Evolutionary conservation across 2,113 vertebrate species (phyloP), one percentile per base, ranked within the genome.

Genomic region (Zosterops japonicus): DNA sequence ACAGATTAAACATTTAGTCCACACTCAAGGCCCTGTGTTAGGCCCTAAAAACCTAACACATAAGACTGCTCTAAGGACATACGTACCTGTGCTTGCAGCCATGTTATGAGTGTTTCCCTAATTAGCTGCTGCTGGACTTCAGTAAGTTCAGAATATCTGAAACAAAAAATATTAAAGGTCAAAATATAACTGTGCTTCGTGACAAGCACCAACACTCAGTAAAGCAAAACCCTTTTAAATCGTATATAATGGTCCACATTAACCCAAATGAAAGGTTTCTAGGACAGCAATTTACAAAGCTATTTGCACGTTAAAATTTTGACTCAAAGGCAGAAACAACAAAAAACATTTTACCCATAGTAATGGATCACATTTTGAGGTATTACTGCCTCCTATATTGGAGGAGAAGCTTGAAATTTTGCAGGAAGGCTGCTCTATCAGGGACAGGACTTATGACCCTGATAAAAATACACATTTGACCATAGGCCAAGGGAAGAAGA

Each of bases 31-130:
- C 10, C 22, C 55, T 49, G 8, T 9, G 2, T 14, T 36, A 68
- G 35, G 11, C 24, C 35, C 29, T 67, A 25, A 53, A 49, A 89
- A 25, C 36, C 46, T 59, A 35, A 87, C 10, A 4, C 3, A 6
- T 5, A 61, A 55, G 39, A 47, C 23, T 29, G 29, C 35, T 60
- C 39, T 29, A 86, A 61, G 39, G 27, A 35, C 41, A 28, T 18
- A 85, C 52, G 60, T 95, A 99, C 99, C 98, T 99, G 99, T 93
- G 97, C 97, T 98, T 99, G 99, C 56, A 99, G 98, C 99, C 99
- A 99, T 90, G 99, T 99, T 98, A 99, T 97, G 52, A 99, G 98
- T 0, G 99, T 99, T 98, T 99, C 99, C 94, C 99, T 98, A 95
- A 99, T 99, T 56, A 99, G 98, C 90, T 99, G 99, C 91, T 99